Base-by-base conservation (phyloP, 2,113 vertebrate species). In the Amia ocellicauda region DNA sequence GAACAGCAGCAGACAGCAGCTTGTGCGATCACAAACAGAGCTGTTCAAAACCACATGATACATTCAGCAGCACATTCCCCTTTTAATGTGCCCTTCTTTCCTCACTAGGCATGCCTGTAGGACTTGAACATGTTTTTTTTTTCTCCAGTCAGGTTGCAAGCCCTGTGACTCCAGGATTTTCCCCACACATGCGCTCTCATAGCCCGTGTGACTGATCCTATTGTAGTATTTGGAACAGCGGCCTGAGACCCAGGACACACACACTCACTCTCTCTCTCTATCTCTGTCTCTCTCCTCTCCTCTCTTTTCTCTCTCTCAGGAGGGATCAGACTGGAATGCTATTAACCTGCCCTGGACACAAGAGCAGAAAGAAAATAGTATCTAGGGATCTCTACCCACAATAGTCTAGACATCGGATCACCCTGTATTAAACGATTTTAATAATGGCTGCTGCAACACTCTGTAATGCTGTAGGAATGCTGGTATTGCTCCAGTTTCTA, bases 121-220 rank as follows among this genome's bases (percentile, higher is more conserved):
- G 11, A 36, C 11, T 36, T 36, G 5, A 36, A 36, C 31, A 36
- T 36, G 31, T 11, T 2, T n/a, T 40, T 45, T 27, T 52, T 13
- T 10, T 41, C 4, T 10, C 3, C n/a, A 40, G 55, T 71, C 69
- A 56, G 64, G 60, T 63, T 71, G 60, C 60, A 63, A 41, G 64
- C 64, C 69, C 26, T 60, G 64, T 60, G 64, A 67, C 63, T 17
- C 9, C 28, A 10, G 28, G 49, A 55, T 67, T 50, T 54, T 14
- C 13, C n/a, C 40, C 17, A 41, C 50, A 45, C 22, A 47, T 36
- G 60, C 49, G 36, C 53, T 26, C 10, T 51, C 36, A 19, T 10
- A 9, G 14, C 16, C 51, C 5, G 50, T 41, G 52, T 62, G 63
- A 58, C 69, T 58, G 64, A 63, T 58, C 54, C 45, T 24, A 13